These are phyloP conservation scores for Oligia fasciuncula DNA, from an alignment of 2,888 invertebrate species.

Conservation along the genomic window DNA sequence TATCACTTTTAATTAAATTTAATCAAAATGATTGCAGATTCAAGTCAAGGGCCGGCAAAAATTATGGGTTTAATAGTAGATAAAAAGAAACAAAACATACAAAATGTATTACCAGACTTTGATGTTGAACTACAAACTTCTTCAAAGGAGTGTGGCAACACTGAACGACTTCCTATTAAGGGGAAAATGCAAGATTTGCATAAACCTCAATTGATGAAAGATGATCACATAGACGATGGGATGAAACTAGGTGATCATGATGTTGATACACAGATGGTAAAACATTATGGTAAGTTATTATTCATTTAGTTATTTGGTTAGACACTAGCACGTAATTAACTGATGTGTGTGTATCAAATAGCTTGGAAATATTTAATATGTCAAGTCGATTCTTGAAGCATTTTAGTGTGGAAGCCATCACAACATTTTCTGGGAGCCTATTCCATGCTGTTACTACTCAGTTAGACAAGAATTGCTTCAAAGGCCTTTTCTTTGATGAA, in stretches of 20 bases:
- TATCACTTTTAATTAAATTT: not conserved
- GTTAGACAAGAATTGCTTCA: too few species aligned
- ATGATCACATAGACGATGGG: constrained; percentile 3
- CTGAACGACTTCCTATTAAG: constrained; percentile 7
- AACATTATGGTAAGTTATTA: constrained; percentile 64
- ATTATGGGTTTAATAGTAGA: constrained; percentile 48
- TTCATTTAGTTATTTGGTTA: too few species aligned
- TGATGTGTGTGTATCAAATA: too few species aligned
- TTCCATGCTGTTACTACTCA: too few species aligned
- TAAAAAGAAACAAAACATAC: constrained; percentile 28
- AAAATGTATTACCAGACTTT: constrained; percentile 18
- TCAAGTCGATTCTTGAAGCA: too few species aligned
- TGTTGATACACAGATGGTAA: constrained; percentile 21
- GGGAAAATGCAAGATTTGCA: not conserved
- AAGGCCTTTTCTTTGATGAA: too few species aligned
- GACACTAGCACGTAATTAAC: too few species aligned
- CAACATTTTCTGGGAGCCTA: too few species aligned
- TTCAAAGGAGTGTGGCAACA: constrained; percentile 5
- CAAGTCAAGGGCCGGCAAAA: constrained; percentile 44
- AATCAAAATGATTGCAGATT: constrained; percentile 39
- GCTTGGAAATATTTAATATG: too few species aligned
- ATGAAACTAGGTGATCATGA: not conserved
- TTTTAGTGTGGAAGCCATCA: too few species aligned
- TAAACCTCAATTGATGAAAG: not conserved
- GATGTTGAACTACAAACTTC: constrained; percentile 14